These are phyloP conservation scores for Synergus umbraculus DNA, from an alignment of 2,888 invertebrate genomes.

Conservation along the genomic window DNA sequence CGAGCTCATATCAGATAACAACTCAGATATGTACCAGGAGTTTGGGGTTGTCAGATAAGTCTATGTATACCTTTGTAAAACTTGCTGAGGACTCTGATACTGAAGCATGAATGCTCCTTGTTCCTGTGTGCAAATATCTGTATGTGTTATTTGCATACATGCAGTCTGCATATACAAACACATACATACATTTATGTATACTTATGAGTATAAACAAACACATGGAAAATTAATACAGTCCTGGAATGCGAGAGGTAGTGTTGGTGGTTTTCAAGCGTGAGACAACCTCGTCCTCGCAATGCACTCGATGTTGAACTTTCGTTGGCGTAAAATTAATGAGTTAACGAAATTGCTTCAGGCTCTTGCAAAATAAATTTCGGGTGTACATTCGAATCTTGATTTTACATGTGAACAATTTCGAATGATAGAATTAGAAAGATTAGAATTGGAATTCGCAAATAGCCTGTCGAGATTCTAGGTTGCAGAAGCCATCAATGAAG, in stretches of 20 bases:
- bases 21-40: constrained; percentile 62
- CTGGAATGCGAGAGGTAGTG: constrained; percentile 61
- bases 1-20: constrained; percentile 68
- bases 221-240: constrained; percentile 47
- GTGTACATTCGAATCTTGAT: neutral
- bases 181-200: neutral
- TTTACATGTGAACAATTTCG: neutral
- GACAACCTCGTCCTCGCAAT: constrained; percentile 51
- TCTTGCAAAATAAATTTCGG: neutral
- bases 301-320: constrained; percentile 30
- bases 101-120: constrained; percentile 44
- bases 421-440: neutral
- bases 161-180: neutral
- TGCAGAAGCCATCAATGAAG: constrained; percentile 1
- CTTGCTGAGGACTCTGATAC: constrained; percentile 56
- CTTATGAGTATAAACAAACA: constrained; percentile 29
- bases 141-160: constrained; percentile 39
- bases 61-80: constrained; percentile 62
- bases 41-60: constrained; percentile 59
- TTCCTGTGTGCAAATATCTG: constrained; percentile 16
- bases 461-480: neutral
- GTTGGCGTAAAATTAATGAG: constrained; percentile 13
- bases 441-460: neutral
- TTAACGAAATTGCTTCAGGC: constrained; percentile 14
- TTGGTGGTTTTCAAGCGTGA: constrained; percentile 55